Evolutionary conservation across 2,113 vertebrate genomes (phyloP).

Genomic region (Hemiscyllium ocellatum): DNA sequence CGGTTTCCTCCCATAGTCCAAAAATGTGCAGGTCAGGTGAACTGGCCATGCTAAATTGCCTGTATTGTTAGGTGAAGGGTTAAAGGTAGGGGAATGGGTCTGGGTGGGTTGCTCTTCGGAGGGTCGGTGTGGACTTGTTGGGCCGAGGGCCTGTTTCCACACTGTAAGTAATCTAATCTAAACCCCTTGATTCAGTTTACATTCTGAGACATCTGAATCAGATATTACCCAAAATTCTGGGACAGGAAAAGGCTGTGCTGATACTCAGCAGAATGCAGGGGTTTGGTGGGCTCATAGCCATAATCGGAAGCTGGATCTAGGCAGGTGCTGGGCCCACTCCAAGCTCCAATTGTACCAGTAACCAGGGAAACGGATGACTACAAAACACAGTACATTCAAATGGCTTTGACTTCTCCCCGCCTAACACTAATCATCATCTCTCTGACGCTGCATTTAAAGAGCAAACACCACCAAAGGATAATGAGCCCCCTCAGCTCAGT

Average conservation of each 20-base stretch:
- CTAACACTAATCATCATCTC: background rate
- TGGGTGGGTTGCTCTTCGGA: no score
- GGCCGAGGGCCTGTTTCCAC: no score
- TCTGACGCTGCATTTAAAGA: background rate
- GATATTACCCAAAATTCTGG: background rate
- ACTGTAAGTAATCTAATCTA: no score
- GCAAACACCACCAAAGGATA: background rate
- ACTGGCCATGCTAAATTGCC: no score
- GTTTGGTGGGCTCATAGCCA: background rate
- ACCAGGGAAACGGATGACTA: background rate
- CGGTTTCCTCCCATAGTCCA: no score
- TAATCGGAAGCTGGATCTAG: background rate
- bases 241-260: background rate
- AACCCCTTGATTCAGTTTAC: background rate
- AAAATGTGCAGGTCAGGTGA: no score
- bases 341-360: background rate
- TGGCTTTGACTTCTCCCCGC: background rate
- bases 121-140: no score
- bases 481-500: background rate
- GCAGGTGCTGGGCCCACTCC: slow-evolving; percentile 3
- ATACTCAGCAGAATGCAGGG: background rate
- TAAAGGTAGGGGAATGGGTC: no score
- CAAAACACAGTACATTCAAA: slow-evolving; percentile 21
- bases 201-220: background rate
- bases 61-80: no score